A percentile compares a stretch with the other conserved stretches of the same genome.
phyloP scores from a whole-genome alignment of 2,113 vertebrate species.

The Hyperoodon ampullatus region DNA sequence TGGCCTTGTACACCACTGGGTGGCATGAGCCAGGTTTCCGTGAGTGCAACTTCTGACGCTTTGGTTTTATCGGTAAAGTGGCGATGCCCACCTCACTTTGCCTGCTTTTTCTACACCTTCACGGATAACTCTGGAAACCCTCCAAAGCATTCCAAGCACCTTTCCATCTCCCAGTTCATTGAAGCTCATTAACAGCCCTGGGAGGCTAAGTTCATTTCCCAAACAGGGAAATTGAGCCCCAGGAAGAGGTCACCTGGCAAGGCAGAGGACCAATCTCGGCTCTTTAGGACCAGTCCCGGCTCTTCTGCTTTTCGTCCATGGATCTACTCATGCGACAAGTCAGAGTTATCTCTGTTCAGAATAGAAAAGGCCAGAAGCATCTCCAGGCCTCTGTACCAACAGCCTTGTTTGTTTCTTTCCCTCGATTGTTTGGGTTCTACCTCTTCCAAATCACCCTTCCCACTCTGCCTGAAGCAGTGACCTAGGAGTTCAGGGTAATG shows the following conservation, averaged over 20 bases:
- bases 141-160: not conserved
- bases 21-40: not conserved
- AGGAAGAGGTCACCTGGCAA: not conserved
- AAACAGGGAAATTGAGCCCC: not conserved
- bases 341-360: not conserved
- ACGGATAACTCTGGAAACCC: not conserved
- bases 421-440: not conserved
- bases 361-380: not conserved
- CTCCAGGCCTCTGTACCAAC: not conserved
- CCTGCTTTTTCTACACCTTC: not conserved
- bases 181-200: not conserved
- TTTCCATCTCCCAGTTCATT: not conserved
- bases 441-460: not conserved
- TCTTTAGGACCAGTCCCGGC: not conserved
- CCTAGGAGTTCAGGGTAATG: not conserved
- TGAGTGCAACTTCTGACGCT: not conserved
- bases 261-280: not conserved
- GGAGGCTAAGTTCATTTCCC: not conserved
- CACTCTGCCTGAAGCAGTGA: not conserved
- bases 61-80: not conserved
- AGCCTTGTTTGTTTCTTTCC: not conserved
- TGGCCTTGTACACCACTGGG: accelerated
- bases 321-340: not conserved
- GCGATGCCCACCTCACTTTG: not conserved
- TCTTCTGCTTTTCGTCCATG: not conserved